These are phyloP conservation scores for Formicarius rufipectus DNA, from an alignment of 2,113 vertebrate species.

Conservation along the genomic window DNA sequence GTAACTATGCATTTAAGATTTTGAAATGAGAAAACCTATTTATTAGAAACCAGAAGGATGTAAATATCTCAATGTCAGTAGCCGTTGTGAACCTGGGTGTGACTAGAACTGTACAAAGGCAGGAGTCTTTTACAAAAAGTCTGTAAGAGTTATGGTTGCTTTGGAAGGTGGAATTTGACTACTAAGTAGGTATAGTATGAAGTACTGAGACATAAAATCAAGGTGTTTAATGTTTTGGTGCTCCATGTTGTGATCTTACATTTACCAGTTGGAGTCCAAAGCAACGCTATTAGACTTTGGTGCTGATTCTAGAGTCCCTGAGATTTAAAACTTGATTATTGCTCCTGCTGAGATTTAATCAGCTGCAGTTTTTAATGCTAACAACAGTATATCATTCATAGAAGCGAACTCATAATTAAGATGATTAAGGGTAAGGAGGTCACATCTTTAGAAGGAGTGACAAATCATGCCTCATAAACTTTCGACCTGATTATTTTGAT, in stretches of 20 bases:
- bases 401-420: neutral
- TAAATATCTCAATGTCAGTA: neutral
- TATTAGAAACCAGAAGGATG: neutral
- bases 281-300: neutral
- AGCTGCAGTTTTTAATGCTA: neutral
- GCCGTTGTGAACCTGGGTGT: neutral
- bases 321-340: conserved; percentile 1
- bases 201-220: neutral
- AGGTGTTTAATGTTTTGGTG: neutral
- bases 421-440: neutral
- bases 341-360: conserved; percentile 14
- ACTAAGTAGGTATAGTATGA: neutral
- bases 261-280: neutral
- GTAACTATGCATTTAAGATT: neutral
- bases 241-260: neutral
- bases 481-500: neutral
- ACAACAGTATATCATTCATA: neutral
- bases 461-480: neutral
- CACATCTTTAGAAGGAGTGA: neutral
- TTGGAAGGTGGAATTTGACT: neutral
- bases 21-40: neutral
- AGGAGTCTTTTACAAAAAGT: neutral
- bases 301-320: neutral
- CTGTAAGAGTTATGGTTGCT: neutral
- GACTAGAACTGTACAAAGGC: neutral